Evolutionary conservation across 2,888 invertebrate species (phyloP).

Genomic region (Acronicta leporina): DNA sequence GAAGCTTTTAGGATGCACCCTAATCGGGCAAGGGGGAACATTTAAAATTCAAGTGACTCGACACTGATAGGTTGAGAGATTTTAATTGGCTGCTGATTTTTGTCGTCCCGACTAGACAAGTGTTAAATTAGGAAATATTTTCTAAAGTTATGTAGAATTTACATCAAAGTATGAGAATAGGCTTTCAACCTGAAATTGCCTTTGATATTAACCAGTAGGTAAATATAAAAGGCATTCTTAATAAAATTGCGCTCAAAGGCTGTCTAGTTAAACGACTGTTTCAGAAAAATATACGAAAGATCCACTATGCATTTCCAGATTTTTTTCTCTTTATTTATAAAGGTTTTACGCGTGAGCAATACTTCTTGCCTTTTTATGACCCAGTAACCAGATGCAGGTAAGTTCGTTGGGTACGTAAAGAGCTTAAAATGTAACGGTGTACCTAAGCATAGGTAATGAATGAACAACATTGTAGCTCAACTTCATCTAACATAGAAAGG

Average conservation of each 20-base stretch:
- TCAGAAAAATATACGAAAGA: constrained; percentile 27
- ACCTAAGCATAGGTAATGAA: constrained; percentile 55
- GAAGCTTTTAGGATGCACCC: constrained; percentile 88
- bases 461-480: constrained; percentile 53
- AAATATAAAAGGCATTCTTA: constrained; percentile 37
- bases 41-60: constrained; percentile 82
- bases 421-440: constrained; percentile 53
- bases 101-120: constrained; percentile 59
- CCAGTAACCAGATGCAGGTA: constrained; percentile 43
- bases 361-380: constrained; percentile 31
- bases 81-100: constrained; percentile 84
- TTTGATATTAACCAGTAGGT: constrained; percentile 8
- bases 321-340: constrained; percentile 32
- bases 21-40: constrained; percentile 82
- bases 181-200: constrained; percentile 40
- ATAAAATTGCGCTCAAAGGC: constrained; percentile 22
- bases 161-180: constrained; percentile 38
- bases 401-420: constrained; percentile 41
- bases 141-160: constrained; percentile 44
- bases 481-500: constrained; percentile 57
- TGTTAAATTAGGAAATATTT: constrained; percentile 49
- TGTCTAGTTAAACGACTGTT: constrained; percentile 9
- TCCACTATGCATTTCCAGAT: constrained; percentile 22
- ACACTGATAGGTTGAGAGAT: constrained; percentile 80
- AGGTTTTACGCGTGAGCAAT: constrained; percentile 28